Evolutionary conservation across 1,140 invertebrate genomes (phyloP), one percentile per base, ranked within the genome.

Genomic region (Dysdera silvatica): DNA sequence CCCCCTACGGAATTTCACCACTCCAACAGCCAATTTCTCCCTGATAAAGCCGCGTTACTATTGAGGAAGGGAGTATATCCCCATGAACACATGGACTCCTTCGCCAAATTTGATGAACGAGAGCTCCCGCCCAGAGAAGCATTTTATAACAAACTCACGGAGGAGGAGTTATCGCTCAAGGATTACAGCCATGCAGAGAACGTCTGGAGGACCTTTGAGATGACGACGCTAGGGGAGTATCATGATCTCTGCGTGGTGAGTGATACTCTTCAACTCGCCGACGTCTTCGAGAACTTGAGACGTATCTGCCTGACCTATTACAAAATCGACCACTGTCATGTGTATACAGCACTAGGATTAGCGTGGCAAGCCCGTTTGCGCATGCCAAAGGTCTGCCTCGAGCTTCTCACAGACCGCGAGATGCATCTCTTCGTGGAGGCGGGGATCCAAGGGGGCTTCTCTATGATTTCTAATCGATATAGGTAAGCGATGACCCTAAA

Each of bases 61-160:
- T 35, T 61, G 5, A 51, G 60, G 10, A 74, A 73, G 64, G 70
- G 71, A 16, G 65, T 72, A 12, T 73, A 71, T 35, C 71, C 71
- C 23, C 73, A 74, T 66, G 70, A 72, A 31, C 72, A 71, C 54
- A 67, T 72, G 35, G 64, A 71, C 56, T 48, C 47, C 2, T 54
- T 54, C 23, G 57, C 69, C 10, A 70, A 66, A 60, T 72, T 70
- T 56, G 28, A 70, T n/a, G 66, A 73, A 35, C 66, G 48, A 14
- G 6, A 58, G 26, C 54, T 74, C 23, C 73, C 74, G 3, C 31
- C 55, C 7, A 68, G 61, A 24, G 61, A 67, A 65, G 53, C 16
- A 10, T 74, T 74, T 51, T 65, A 65, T 56, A 68, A 61, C 56
- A 26, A 41, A 1, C 49, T 72, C 24, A 68, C 7, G 14, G 52